These are phyloP conservation scores for Reinhardtius hippoglossoides DNA, from an alignment of 2,113 vertebrate species.

Conservation along the genomic window DNA sequence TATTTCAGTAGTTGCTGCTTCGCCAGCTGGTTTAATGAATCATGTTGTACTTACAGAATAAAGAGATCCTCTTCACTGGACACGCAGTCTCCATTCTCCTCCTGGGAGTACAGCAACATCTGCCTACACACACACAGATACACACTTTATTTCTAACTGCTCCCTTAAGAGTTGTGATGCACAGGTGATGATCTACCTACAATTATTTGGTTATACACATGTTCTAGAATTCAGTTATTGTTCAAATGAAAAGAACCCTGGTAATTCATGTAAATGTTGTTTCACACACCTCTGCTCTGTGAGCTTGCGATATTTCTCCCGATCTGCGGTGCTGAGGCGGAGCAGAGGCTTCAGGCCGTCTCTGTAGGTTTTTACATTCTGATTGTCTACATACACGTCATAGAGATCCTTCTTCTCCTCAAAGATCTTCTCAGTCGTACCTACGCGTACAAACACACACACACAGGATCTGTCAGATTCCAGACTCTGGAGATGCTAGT, in stretches of 20 bases:
- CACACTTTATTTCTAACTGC: background rate
- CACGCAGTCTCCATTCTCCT: slow-evolving; percentile 89
- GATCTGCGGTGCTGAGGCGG: slow-evolving; percentile 90
- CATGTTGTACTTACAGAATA: slow-evolving; percentile 88
- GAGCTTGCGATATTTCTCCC: slow-evolving; percentile 92
- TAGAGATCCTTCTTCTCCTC: slow-evolving; percentile 95
- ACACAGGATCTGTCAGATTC: background rate
- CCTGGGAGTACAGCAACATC: slow-evolving; percentile 95
- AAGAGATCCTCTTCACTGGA: slow-evolving; percentile 97
- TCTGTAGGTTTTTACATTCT: slow-evolving; percentile 92
- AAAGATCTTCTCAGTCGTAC: slow-evolving; percentile 97
- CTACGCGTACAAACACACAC: slow-evolving; percentile 76
- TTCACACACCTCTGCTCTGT: slow-evolving; percentile 90
- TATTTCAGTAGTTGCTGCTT: background rate
- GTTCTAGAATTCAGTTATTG: too few relatives aligned
- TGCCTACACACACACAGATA: slow-evolving; percentile 81
- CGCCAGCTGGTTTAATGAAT: slow-evolving; percentile 8
- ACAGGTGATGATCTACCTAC: too few relatives aligned
- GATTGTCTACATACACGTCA: slow-evolving; percentile 95
- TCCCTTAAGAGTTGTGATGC: background rate
- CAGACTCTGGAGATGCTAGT: background rate
- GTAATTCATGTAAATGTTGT: too few relatives aligned
- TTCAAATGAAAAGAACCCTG: too few relatives aligned
- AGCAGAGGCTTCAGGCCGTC: slow-evolving; percentile 92
- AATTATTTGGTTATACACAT: too few relatives aligned